Evolutionary conservation across 2,888 invertebrate genomes (phyloP).

Genomic region (Pollenia amentaria): DNA sequence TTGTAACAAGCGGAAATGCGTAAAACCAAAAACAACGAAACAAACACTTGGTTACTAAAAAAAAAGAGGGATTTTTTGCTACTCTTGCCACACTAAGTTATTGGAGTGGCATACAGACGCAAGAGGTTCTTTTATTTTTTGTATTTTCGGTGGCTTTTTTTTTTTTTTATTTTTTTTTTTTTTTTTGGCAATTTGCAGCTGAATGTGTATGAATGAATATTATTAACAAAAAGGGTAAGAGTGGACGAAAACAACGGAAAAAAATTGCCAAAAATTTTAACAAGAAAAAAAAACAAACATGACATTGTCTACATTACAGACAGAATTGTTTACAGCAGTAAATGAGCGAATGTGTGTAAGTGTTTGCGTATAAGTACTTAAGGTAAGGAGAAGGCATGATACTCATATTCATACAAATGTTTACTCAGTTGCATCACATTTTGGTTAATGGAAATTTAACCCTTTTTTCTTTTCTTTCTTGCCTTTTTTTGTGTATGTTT

Average conservation of each 20-base stretch:
- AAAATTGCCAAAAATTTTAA: constrained; percentile 65
- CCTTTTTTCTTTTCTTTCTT: constrained; percentile 57
- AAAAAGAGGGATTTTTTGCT: constrained; percentile 21
- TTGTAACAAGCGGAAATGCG: constrained; percentile 73
- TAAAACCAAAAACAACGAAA: constrained; percentile 43
- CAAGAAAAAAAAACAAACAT: constrained; percentile 41
- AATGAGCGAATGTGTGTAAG: neutral
- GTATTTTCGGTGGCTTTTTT: constrained; percentile 24
- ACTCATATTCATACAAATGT: constrained; percentile 67
- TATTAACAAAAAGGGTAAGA: constrained; percentile 30
- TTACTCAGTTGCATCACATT: constrained; percentile 72
- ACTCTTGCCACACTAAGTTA: constrained; percentile 27
- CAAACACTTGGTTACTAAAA: constrained; percentile 15
- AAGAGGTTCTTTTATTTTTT: constrained; percentile 14
- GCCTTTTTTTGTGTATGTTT: neutral
- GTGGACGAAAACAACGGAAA: constrained; percentile 39
- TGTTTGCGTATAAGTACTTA: constrained; percentile 46
- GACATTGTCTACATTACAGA: constrained; percentile 58
- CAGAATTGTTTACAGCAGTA: neutral
- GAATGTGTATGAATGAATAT: constrained; percentile 19
- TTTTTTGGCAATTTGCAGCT: constrained; percentile 42
- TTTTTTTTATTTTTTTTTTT: constrained; percentile 50
- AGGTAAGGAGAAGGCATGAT: constrained; percentile 43
- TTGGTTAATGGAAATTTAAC: constrained; percentile 74
- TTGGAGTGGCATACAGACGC: neutral